phyloP scores from a whole-genome alignment of 2,888 invertebrate species.

The Aphrophora alni region DNA sequence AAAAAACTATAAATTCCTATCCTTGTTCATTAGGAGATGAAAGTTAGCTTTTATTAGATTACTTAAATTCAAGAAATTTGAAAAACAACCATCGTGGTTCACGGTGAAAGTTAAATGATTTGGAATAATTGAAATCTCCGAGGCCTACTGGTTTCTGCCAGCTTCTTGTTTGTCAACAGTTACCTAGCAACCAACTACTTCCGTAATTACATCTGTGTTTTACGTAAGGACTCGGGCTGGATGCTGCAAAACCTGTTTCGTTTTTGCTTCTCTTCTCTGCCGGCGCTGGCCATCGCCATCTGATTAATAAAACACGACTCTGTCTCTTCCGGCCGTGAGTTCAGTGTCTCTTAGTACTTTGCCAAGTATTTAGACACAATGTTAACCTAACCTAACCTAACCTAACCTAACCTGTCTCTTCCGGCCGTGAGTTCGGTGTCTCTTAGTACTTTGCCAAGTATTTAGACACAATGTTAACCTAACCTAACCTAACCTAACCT shows the following conservation, averaged over 20 bases:
- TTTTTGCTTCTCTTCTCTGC: not conserved
- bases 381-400: too few relatives aligned
- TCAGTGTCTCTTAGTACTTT: too few relatives aligned
- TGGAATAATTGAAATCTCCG: not conserved
- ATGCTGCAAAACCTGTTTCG: not conserved
- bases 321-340: not conserved
- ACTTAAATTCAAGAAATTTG: not conserved
- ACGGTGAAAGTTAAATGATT: not conserved
- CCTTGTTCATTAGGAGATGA: too few relatives aligned
- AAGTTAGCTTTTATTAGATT: not conserved
- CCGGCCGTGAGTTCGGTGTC: too few relatives aligned
- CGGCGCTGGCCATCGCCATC: not conserved
- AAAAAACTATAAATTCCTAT: too few relatives aligned
- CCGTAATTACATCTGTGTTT: not conserved
- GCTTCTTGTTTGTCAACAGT: not conserved
- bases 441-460: too few relatives aligned
- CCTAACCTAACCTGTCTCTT: too few relatives aligned
- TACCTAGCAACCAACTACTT: not conserved
- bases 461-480: too few relatives aligned
- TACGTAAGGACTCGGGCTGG: not conserved
- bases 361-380: too few relatives aligned
- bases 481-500: too few relatives aligned
- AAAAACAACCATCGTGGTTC: not conserved
- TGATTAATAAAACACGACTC: too few relatives aligned
- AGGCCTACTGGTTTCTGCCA: not conserved